phyloP scores from a whole-genome alignment of 2,797 vertebrate species.

The Lepilemur septentrionalis region DNA sequence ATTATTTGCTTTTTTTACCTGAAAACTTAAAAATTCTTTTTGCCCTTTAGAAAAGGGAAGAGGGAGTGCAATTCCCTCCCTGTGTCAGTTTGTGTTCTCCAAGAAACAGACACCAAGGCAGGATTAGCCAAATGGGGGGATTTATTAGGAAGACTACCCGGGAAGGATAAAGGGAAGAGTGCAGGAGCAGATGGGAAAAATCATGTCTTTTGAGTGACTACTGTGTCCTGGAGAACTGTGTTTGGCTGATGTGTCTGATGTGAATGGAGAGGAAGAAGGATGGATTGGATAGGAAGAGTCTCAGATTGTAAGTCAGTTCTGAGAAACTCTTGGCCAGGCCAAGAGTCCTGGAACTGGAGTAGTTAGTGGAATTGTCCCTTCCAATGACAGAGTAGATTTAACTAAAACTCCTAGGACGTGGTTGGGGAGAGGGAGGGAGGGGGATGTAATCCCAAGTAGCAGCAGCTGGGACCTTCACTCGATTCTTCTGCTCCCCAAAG shows the following conservation, averaged over 20 bases:
- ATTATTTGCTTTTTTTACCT: neutral
- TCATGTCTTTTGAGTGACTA: neutral
- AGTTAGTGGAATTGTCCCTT: neutral
- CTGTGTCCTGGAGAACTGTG: neutral
- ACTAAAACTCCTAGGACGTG: neutral
- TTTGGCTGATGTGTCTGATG: neutral
- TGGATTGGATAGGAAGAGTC: neutral
- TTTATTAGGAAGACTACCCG: neutral
- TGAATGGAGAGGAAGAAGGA: neutral
- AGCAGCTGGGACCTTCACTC: neutral
- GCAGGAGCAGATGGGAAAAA: neutral
- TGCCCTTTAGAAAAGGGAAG: neutral
- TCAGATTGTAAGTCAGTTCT: neutral
- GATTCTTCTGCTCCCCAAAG: neutral
- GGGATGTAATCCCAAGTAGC: neutral
- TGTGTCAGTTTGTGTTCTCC: neutral
- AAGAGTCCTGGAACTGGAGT: neutral
- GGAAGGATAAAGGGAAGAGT: neutral
- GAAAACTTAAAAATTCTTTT: neutral
- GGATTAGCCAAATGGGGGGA: neutral
- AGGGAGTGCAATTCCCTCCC: neutral
- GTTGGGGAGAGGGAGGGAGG: neutral
- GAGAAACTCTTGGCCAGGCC: neutral
- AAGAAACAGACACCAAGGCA: neutral
- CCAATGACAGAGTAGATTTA: neutral